Conservation (phyloP, 2,888 invertebrate species). For the Agonopterix arenella region DNA sequence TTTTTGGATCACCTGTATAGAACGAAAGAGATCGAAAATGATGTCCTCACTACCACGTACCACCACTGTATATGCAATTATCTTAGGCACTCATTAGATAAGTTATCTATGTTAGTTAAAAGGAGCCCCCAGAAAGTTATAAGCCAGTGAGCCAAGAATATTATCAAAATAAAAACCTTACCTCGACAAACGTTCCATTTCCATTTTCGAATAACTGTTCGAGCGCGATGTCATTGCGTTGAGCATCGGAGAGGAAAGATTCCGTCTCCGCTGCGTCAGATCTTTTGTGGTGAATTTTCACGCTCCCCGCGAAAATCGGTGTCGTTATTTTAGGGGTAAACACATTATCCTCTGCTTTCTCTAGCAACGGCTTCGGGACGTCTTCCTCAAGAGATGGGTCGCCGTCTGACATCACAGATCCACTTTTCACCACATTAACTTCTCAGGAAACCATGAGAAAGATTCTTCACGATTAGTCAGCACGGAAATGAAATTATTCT, state of each 20-base stretch:
- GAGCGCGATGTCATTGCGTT: conserved; percentile 65
- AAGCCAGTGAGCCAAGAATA: background rate
- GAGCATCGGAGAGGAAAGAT: conserved; percentile 57
- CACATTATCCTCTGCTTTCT: conserved; percentile 60
- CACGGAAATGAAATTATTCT: background rate
- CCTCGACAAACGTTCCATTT: conserved; percentile 41
- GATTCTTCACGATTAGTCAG: conserved; percentile 21
- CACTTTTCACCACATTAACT: conserved; percentile 5
- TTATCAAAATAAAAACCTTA: conserved; percentile 34
- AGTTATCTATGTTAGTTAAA: too few species aligned
- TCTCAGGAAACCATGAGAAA: background rate
- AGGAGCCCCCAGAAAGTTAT: too few species aligned
- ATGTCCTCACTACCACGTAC: too few species aligned
- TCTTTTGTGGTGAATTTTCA: conserved; percentile 55
- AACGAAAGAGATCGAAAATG: too few species aligned
- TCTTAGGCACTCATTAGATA: too few species aligned
- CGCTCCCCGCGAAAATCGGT: conserved; percentile 57
- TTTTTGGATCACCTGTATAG: too few species aligned
- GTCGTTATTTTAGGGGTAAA: conserved; percentile 67
- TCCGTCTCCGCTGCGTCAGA: conserved; percentile 58
- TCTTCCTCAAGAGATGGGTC: conserved; percentile 72
- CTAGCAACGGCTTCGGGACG: conserved; percentile 57
- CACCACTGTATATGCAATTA: too few species aligned
- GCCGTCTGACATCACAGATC: conserved; percentile 70
- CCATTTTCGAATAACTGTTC: conserved; percentile 61